Conservation (phyloP, 2,888 invertebrate species). For the Nomada fabriciana region DNA sequence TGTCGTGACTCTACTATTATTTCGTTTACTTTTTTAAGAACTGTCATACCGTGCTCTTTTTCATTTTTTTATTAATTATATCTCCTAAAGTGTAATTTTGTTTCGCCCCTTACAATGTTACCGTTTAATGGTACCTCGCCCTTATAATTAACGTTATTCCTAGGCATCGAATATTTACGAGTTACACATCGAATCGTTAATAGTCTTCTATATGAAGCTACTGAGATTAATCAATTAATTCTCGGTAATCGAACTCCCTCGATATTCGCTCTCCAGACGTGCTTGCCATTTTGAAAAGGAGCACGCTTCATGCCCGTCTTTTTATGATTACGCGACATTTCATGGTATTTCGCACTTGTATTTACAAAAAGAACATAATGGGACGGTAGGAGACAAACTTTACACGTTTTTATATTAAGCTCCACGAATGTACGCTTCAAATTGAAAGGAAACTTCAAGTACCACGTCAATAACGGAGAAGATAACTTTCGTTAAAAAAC, state of each 20-base stretch:
- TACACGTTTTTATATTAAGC: background rate
- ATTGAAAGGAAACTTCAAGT: too few relatives aligned
- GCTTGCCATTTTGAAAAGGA: background rate
- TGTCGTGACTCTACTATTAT: slow-evolving; percentile 40
- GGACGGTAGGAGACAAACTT: slow-evolving; percentile 69
- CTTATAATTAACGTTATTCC: slow-evolving; percentile 42
- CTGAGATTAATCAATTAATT: slow-evolving; percentile 54
- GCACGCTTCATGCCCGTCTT: too few relatives aligned
- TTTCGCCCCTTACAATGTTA: slow-evolving; percentile 26
- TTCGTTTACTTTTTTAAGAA: slow-evolving; percentile 72
- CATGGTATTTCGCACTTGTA: slow-evolving; percentile 27
- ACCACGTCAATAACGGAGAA: background rate
- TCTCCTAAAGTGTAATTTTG: slow-evolving; percentile 6
- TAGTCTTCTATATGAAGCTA: slow-evolving; percentile 59
- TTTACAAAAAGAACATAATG: slow-evolving; percentile 56
- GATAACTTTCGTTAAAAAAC: background rate
- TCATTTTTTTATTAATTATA: slow-evolving; percentile 20
- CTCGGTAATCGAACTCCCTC: slow-evolving; percentile 26
- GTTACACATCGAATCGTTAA: slow-evolving; percentile 60
- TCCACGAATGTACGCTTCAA: background rate
- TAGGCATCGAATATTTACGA: slow-evolving; percentile 49
- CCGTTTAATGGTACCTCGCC: slow-evolving; percentile 40
- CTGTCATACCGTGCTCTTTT: slow-evolving; percentile 81
- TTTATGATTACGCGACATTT: background rate
- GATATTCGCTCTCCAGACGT: background rate